Evolutionary conservation across 2,888 invertebrate species (phyloP), one percentile per base, ranked within the genome.

Genomic region (Drosophila gaucha): DNA sequence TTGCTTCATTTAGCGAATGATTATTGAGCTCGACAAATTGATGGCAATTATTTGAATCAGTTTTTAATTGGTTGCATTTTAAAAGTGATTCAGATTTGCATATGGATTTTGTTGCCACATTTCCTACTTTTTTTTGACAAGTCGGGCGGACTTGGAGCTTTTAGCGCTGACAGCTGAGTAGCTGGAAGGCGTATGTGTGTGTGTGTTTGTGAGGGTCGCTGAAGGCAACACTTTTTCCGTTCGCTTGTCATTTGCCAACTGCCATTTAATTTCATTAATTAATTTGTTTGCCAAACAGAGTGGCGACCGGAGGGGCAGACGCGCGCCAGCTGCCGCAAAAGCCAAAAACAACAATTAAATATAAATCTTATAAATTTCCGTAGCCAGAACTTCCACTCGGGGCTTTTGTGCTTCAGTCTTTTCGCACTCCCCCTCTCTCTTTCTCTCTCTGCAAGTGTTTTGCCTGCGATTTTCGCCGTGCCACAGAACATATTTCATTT

Each of bases 311-410:
- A 22, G 50, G 35, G 24, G 39, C 63, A 60, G 57, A 62, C 41
- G 67, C 60, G 67, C 69, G 80, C 80, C 87, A 82, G 85, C 80
- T 82, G 80, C 80, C 80, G 87, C 80, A 82, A 71, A 82, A 86
- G 74, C 80, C 82, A 87, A 82, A 78, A 82, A 86, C 85, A 82
- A 87, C 87, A 87, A 82, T 87, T 82, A 82, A 82, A 87, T 87
- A 82, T 82, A 82, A 82, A 82, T 82, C 82, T 82, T 82, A 85
- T 85, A 87, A 82, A 82, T 87, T 82, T 82, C 72, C 75, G 75
- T 87, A 85, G 82, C 82, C 87, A 87, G 87, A 82, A 87, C 72
- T 87, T 87, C 68, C 70, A 72, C 85, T 67, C 80, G 86, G 74
- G 63, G 85, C 78, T 84, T 86, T 86, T 84, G 44, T 82, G 54